Base-by-base conservation (phyloP, 2,888 invertebrate genomes). In the Limnephilus marmoratus region DNA sequence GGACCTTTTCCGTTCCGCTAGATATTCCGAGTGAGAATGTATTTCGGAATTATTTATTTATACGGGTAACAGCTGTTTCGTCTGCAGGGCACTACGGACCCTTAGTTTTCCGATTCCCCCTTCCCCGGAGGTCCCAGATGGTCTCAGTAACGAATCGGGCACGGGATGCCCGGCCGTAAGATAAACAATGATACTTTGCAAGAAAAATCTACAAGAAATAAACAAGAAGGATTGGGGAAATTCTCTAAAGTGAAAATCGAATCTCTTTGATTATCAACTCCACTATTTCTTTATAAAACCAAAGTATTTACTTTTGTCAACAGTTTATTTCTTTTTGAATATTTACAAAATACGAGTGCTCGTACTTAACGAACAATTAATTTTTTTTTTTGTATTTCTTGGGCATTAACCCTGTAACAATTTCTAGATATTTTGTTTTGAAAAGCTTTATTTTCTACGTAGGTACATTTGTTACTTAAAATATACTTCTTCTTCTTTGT, bases 161-260 rank as follows among this genome's bases (percentile, higher is more conserved):
- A 86, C 37, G 49, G 80, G 85, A 68, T 68, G 85, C 53, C 83
- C 37, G 68, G 83, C 83, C 90, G 31, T 81, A 90, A 90, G 82
- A 83, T 90, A 90, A 81, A 90, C 90, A 90, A 90, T 90, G 90
- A 83, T 31, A 90, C 90, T 90, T 82, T 90, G 81, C n/a, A 31
- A 81, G 82, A 90, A 82, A 90, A 90, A 90, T 82, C 24, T 68
- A 68, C 68, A 68, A 68, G 68, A 68, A 68, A 68, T 68, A 68
- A 68, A 68, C 68, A 68, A 53, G 68, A 31, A 87, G 53, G 53
- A 87, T 53, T 34, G 45, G 29, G 53, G 45, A 49, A 86, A 86
- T 4, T 49, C 45, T 86, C 49, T n/a, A 87, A 85, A 85, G 34
- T 85, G 85, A 85, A 85, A 85, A 11, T 41, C 85, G 34, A 34